These are phyloP conservation scores for Yponomeuta evonymella DNA, from an alignment of 2,888 invertebrate species.

Conservation along the genomic window DNA sequence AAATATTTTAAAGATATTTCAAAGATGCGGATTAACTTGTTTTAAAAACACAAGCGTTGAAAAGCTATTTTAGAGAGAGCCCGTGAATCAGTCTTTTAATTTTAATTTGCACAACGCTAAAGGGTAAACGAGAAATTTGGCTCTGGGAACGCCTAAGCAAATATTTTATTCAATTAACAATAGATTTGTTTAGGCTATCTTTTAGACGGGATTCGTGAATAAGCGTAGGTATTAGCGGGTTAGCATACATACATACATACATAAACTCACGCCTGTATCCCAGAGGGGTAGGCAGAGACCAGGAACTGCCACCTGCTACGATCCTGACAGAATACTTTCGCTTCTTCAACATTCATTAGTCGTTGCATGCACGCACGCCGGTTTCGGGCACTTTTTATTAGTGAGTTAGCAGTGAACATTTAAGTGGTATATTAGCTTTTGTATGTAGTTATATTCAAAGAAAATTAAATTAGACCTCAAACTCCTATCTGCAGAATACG, in stretches of 20 bases:
- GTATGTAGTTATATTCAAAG: neutral
- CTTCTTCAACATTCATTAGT: no score
- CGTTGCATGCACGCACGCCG: no score
- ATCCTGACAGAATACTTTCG: no score
- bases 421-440: neutral
- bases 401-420: neutral
- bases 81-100: neutral
- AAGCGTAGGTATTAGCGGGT: neutral
- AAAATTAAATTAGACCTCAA: neutral
- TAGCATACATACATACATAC: no score
- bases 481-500: no score
- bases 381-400: no score
- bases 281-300: no score
- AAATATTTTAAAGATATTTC: neutral
- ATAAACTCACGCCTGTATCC: no score
- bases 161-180: slow-evolving; percentile 30
- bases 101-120: neutral
- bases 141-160: slow-evolving; percentile 26
- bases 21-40: neutral
- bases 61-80: neutral
- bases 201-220: neutral
- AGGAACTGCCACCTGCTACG: no score
- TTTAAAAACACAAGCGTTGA: neutral
- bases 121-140: slow-evolving; percentile 19
- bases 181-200: slow-evolving; percentile 21